Evolutionary conservation across 1,140 invertebrate species (phyloP).

Genomic region (Pseudomyrmex concolor): DNA sequence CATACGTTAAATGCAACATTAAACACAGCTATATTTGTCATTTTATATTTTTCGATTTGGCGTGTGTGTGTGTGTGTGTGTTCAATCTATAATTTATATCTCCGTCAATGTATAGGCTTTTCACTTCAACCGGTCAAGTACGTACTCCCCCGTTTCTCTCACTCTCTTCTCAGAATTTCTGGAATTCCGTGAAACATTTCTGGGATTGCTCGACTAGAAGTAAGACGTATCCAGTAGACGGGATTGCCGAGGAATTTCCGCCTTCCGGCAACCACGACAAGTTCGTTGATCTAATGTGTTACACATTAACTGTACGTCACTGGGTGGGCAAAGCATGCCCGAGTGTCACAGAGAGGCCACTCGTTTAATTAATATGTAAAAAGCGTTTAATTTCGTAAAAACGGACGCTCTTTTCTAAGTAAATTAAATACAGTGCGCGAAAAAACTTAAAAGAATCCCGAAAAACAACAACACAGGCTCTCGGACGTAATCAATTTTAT

Average conservation of each 20-base stretch:
- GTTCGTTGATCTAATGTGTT: slow-evolving; percentile 53
- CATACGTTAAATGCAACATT: neutral
- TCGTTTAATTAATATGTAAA: slow-evolving; percentile 9
- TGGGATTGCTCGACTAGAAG: slow-evolving; percentile 55
- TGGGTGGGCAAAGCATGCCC: neutral
- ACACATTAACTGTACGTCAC: neutral
- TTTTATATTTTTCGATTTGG: neutral
- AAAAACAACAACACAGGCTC: neutral
- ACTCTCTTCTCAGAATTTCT: slow-evolving; percentile 48
- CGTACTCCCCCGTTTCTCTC: slow-evolving; percentile 34
- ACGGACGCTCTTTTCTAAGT: neutral
- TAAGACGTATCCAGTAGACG: slow-evolving; percentile 59
- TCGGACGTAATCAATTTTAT: neutral
- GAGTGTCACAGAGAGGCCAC: neutral
- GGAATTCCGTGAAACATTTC: slow-evolving; percentile 48
- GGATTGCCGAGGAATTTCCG: slow-evolving; percentile 47
- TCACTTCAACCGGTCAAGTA: slow-evolving; percentile 3
- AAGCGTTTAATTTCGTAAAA: neutral
- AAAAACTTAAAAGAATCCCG: neutral
- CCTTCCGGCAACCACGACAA: slow-evolving; percentile 45
- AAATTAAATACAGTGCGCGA: neutral
- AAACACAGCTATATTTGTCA: too few species aligned
- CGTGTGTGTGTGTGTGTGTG: neutral
- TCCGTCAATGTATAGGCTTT: neutral
- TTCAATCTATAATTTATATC: too few species aligned